Base-by-base conservation (phyloP, 2,797 vertebrate species). In the Chaunax sp. region DNA sequence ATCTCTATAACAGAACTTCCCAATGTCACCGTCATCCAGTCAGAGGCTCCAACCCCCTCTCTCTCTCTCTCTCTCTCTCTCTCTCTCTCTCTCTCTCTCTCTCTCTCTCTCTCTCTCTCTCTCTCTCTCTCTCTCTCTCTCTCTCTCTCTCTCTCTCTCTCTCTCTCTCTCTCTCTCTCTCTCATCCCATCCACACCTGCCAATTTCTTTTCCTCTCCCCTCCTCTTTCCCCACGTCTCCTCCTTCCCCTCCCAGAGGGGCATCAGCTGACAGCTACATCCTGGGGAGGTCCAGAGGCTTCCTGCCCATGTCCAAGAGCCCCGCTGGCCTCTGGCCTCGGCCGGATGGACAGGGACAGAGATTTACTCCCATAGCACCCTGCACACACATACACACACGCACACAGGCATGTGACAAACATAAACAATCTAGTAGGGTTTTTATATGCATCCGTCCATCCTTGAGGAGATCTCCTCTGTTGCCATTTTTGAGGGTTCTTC, bases 261-360 rank as follows among this genome's bases (percentile, higher is more conserved):
- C 75, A 92, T 92, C 89, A 90, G 88, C 92, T 92, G 92, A 93
- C 90, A 93, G 91, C 83, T 88, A 91, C 90, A 93, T 93, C 93
- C 92, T 93, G 84, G 84, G 78, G 82, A 86, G 88, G 77, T 83
- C 86, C 82, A 85, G 83, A 79, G 85, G 78, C 86, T 92, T 94
- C 92, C 93, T 92, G 89, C 63, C 75, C 69, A 44, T 54, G 80
- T 90, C 80, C 85, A 80, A 64, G 55, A 87, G 82, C 69, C 77
- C 56, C 9, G 49, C 71, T 84, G 89, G 85, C 88, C 87, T 78
- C 78, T 87, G 74, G 84, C 83, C 86, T 72, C 23, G 10, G 64
- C 81, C 81, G 85, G 92, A 91, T 66, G 78, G 70, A 77, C 53
- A 40, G 61, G 46, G 84, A 78, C 59, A 23, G 52, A 56, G 60